Conservation (phyloP, 2,113 vertebrate species). For the Myiozetetes cayanensis region DNA sequence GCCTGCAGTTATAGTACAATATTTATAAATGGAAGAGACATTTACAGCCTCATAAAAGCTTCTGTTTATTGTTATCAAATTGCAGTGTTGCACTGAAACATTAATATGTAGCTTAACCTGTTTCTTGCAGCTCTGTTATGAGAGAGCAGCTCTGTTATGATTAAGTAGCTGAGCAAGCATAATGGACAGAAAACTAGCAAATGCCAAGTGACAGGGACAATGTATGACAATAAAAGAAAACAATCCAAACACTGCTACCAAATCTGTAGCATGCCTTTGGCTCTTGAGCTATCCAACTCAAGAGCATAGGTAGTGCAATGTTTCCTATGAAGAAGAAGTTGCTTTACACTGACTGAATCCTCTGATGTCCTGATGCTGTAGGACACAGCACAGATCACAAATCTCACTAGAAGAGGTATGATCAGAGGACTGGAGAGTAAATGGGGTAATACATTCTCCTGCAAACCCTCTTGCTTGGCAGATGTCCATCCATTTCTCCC, state of each 20-base stretch:
- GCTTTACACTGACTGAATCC: neutral
- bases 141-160: neutral
- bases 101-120: constrained; percentile 51
- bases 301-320: neutral
- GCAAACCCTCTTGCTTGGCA: neutral
- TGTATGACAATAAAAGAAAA: neutral
- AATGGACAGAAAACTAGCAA: neutral
- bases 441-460: neutral
- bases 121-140: neutral
- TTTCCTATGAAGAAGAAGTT: neutral
- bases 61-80: constrained; percentile 67
- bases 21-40: constrained; percentile 64
- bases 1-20: constrained; percentile 59
- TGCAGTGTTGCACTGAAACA: constrained; percentile 43
- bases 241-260: neutral
- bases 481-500: neutral
- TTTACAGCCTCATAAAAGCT: constrained; percentile 63
- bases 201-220: neutral
- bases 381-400: neutral
- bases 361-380: neutral
- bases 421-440: neutral
- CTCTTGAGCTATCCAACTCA: neutral
- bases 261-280: neutral
- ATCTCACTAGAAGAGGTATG: neutral
- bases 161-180: neutral